Conservation (phyloP, 2,797 vertebrate species). For the Argyrosomus regius region DNA sequence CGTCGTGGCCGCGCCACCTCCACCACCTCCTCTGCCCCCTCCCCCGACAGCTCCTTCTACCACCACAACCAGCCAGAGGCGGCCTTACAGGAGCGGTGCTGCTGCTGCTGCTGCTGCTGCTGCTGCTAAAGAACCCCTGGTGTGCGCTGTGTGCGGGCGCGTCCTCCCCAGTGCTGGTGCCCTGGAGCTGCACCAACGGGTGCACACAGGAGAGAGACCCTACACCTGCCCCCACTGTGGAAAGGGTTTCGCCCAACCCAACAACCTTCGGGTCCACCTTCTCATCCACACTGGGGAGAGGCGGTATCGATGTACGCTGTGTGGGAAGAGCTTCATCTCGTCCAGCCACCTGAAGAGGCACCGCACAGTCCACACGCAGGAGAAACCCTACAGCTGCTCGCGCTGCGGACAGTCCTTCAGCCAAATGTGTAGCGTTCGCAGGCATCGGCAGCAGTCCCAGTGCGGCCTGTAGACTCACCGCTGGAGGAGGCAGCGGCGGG, state of each 20-base stretch:
- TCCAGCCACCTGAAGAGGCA: slow-evolving; percentile 83
- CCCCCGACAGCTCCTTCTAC: slow-evolving; percentile 40
- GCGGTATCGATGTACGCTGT: slow-evolving; percentile 78
- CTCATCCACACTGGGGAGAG: slow-evolving; percentile 82
- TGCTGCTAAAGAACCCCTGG: slow-evolving; percentile 55
- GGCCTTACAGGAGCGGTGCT: slow-evolving; percentile 37
- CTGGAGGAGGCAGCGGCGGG: too few relatives aligned
- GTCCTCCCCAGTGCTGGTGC: slow-evolving; percentile 67
- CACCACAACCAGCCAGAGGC: slow-evolving; percentile 34
- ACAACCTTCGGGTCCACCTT: slow-evolving; percentile 82
- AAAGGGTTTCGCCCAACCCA: slow-evolving; percentile 81
- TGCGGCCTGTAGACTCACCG: slow-evolving; percentile 71
- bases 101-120: background rate
- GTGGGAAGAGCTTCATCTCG: slow-evolving; percentile 83
- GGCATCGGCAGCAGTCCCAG: slow-evolving; percentile 82
- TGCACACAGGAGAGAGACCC: slow-evolving; percentile 81
- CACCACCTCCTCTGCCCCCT: slow-evolving; percentile 22
- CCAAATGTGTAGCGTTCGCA: slow-evolving; percentile 81
- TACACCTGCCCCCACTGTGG: slow-evolving; percentile 83
- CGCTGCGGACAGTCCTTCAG: slow-evolving; percentile 84
- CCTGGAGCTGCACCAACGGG: slow-evolving; percentile 77
- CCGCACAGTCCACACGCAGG: slow-evolving; percentile 82
- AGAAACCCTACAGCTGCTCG: slow-evolving; percentile 82
- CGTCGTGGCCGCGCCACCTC: slow-evolving; percentile 34
- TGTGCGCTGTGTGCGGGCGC: slow-evolving; percentile 71